Base-by-base conservation (phyloP, 2,113 vertebrate species). In the Zosterops pallidus region DNA sequence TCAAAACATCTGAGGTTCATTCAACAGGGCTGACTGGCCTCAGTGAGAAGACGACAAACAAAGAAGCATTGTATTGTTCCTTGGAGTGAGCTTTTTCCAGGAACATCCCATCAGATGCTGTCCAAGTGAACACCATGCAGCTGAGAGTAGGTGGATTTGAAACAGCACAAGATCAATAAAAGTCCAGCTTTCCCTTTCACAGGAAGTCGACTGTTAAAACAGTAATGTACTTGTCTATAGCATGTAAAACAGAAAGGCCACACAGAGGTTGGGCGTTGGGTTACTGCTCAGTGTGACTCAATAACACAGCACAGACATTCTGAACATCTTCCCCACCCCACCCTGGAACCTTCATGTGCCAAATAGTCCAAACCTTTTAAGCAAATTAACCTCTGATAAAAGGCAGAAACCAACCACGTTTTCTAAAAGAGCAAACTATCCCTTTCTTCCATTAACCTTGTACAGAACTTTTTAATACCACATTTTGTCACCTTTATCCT, bases 1-100 rank as follows among this genome's bases (percentile, higher is more conserved):
- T 96, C 94, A 97, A 97, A 98, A 98, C 83, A 94, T 90, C 88
- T 89, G 86, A 94, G 84, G 90, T 90, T 93, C 95, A 95, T 94
- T 87, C 95, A 95, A 35, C 74, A 91, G 56, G 92, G 77, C 72
- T 96, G 85, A 80, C 78, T 68, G 94, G 91, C 85, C 87, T 83
- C 83, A 60, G 91, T 6, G 1, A 97, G 92, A 90, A 79, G 92
- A 93, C 10, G 53, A 88, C 91, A 95, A 93, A 97, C 97, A 98
- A 98, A 98, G 96, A 42, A 60, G 76, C 53, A 96, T 92, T 96
- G 95, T 97, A 62, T 91, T 90, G 41, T 87, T 95, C 92, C 5
- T 1, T 3, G 0, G 67, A 86, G 92, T 69, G 95, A 95, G 90
- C 81, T 88, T 96, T 96, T 94, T 96, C 95, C 93, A 69, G 93